Percentiles rank a stretch among this genome's conserved stretches.
Conservation (phyloP, 2,797 vertebrate species). For the Neosilurus mollespiculum region DNA sequence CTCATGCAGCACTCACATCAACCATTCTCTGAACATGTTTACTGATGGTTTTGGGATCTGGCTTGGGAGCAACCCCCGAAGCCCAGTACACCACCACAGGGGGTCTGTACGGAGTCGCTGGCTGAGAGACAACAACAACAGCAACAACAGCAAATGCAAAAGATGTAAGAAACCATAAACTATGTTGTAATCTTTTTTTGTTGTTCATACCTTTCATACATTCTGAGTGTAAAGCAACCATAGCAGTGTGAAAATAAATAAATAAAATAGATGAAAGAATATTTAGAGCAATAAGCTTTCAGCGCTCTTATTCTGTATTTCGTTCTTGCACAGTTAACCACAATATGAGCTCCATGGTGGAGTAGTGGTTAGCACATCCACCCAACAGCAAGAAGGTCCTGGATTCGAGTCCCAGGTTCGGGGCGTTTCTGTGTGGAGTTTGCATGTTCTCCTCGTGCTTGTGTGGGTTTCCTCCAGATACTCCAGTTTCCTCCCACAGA, state of each 20-base stretch:
- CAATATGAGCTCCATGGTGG: no score
- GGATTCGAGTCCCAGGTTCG: no score
- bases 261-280: no score
- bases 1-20: conserved; percentile 75
- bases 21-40: conserved; percentile 88
- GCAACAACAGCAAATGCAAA: not conserved
- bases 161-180: not conserved
- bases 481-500: no score
- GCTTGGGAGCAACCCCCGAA: conserved; percentile 78
- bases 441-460: no score
- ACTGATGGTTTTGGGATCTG: conserved; percentile 81
- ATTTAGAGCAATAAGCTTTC: not conserved
- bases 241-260: no score
- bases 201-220: not conserved
- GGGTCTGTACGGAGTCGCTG: conserved; percentile 76
- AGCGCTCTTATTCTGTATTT: not conserved
- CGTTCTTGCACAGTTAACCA: not conserved
- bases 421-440: no score
- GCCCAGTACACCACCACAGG: conserved; percentile 85
- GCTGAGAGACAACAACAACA: conserved; percentile 52
- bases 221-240: not conserved
- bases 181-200: not conserved
- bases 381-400: no score
- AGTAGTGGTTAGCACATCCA: no score
- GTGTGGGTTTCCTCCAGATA: no score